phyloP scores from a whole-genome alignment of 2,888 invertebrate species.

The Eupithecia pulchellata region DNA sequence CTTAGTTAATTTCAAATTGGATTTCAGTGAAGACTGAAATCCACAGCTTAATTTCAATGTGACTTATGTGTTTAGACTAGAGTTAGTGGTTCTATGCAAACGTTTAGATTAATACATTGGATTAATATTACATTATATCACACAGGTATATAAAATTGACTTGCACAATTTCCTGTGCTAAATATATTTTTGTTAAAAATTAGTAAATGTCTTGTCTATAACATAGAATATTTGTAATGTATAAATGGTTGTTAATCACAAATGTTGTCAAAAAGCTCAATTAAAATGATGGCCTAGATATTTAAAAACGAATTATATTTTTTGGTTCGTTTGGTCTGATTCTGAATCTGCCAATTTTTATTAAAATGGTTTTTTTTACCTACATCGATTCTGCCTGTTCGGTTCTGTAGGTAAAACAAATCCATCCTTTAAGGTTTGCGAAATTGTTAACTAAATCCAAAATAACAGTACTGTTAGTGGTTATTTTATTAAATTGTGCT shows the following conservation, averaged over 20 bases:
- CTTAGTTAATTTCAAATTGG: too few species aligned
- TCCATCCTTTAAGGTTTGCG: background rate
- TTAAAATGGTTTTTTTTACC: background rate
- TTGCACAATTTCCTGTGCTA: slow-evolving; percentile 5
- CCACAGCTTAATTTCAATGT: background rate
- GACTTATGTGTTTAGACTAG: slow-evolving; percentile 6
- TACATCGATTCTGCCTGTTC: background rate
- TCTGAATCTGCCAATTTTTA: slow-evolving; percentile 7
- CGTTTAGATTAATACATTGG: background rate
- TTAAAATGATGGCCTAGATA: slow-evolving; percentile 5
- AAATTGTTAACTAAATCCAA: background rate
- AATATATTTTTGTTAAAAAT: slow-evolving; percentile 13
- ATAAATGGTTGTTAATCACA: slow-evolving; percentile 3
- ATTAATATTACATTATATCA: background rate
- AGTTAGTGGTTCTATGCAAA: background rate
- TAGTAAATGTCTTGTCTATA: slow-evolving; percentile 2
- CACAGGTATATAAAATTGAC: background rate
- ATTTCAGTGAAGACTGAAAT: too few species aligned
- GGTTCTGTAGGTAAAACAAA: too few species aligned
- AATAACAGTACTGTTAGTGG: background rate
- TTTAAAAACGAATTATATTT: background rate
- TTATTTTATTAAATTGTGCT: background rate
- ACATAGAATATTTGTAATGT: slow-evolving; percentile 1
- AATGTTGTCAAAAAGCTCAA: slow-evolving; percentile 9
- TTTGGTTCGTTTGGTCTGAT: background rate